Conservation (phyloP, 2,113 vertebrate genomes). For the Sus scrofa region T2T-Sscrofa CM000829.6:68474001-68474500, state of each 20-base stretch:
- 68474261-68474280: neutral
- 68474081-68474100: too few species aligned
- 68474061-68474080: too few species aligned
- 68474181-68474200: neutral
- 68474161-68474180: too few species aligned
- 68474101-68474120: too few species aligned
- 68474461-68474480: neutral
- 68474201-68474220: neutral
- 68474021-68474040: too few species aligned
- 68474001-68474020: too few species aligned
- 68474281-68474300: neutral
- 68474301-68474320: neutral
- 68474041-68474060: too few species aligned
- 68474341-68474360: neutral
- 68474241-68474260: fast-evolving
- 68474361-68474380: neutral
- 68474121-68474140: too few species aligned
- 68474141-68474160: too few species aligned
- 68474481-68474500: neutral
- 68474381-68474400: neutral
- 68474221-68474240: neutral
- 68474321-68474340: neutral
- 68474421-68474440: neutral
- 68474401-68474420: neutral
- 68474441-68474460: neutral